Conservation (phyloP, 2,113 vertebrate species). For the Cepphus grylle region DNA sequence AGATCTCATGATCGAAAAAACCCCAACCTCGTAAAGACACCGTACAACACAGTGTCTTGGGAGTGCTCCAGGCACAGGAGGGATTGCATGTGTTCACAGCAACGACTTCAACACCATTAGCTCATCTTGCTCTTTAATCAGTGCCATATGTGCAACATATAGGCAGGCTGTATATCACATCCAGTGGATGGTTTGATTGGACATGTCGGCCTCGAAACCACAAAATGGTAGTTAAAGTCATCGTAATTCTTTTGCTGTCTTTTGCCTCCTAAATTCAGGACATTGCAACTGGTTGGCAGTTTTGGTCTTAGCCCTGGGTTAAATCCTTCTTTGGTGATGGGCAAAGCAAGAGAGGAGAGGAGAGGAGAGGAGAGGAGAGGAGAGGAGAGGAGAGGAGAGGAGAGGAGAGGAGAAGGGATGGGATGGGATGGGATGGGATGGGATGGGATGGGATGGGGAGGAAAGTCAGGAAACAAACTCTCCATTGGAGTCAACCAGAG, state of each 20-base stretch:
- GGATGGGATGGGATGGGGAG: neutral
- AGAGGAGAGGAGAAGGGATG: neutral
- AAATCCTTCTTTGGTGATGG: neutral
- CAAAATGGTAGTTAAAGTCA: neutral
- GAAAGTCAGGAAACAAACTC: neutral
- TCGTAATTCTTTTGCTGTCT: neutral
- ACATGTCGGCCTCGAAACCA: neutral
- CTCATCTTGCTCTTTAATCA: neutral
- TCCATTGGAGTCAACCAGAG: neutral
- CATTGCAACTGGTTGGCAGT: neutral
- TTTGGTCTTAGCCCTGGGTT: neutral
- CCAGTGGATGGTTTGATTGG: neutral
- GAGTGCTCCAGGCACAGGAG: neutral
- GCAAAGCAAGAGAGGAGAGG: neutral
- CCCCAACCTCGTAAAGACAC: neutral
- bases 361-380: too few relatives aligned
- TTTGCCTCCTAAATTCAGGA: neutral
- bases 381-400: too few relatives aligned
- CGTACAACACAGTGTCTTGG: too few relatives aligned
- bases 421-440: too few relatives aligned
- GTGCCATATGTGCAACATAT: neutral
- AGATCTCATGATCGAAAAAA: neutral
- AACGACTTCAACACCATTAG: neutral
- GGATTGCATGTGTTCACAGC: neutral
- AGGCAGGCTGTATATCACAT: neutral